Evolutionary conservation across 2,113 vertebrate species (phyloP).

Genomic region (Dipodomys spectabilis): DNA sequence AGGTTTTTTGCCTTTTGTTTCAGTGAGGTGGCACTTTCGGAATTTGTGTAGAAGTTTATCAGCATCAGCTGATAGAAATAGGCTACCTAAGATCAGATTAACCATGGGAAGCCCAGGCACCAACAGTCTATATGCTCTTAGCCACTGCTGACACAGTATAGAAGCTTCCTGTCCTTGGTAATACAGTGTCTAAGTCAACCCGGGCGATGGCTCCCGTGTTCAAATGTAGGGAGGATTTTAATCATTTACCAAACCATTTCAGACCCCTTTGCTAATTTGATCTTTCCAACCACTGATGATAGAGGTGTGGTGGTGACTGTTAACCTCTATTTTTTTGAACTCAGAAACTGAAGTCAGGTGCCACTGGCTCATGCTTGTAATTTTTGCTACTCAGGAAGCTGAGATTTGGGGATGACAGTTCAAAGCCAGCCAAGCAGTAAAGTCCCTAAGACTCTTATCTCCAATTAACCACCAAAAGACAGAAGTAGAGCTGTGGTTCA

Average conservation of each 20-base stretch:
- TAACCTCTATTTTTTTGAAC: neutral
- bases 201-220: neutral
- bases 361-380: too few species aligned
- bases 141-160: neutral
- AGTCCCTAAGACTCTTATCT: too few species aligned
- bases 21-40: neutral
- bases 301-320: neutral
- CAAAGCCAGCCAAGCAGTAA: too few species aligned
- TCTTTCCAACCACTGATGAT: neutral
- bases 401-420: too few species aligned
- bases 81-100: neutral
- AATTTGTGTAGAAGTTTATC: neutral
- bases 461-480: too few species aligned
- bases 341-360: neutral
- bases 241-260: neutral
- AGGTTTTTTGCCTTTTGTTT: slow-evolving; percentile 25
- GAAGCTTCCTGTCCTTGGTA: neutral
- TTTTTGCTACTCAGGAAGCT: too few species aligned
- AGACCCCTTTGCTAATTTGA: neutral
- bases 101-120: neutral
- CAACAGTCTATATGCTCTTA: neutral
- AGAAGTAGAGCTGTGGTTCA: too few species aligned
- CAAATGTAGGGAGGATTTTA: neutral
- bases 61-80: neutral
- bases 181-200: neutral